Evolutionary conservation across 2,113 vertebrate genomes (phyloP), one percentile per base, ranked within the genome.

Genomic region (Lampris incognitus): DNA sequence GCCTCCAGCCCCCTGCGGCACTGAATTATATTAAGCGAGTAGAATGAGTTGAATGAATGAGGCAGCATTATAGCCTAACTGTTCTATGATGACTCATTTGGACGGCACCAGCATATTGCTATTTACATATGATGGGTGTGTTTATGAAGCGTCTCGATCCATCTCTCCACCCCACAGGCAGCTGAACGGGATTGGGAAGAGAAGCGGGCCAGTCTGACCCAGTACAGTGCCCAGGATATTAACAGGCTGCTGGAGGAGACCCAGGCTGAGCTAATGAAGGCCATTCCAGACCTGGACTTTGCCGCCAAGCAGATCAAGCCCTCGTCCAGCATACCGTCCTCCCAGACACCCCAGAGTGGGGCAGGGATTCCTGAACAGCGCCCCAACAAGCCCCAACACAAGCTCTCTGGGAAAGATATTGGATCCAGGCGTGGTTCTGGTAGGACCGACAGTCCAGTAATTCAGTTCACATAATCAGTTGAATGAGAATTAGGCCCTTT

Each of bases 101-200:
- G 24, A 24, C 24, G 24, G 24, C 24, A 24, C 24, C 24, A 24
- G 24, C 24, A 24, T 24, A 24, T 24, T 24, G 24, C 24, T 24
- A 24, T 24, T 24, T 24, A 24, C 24, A 24, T 24, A 24, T 24
- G 24, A 24, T 24, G 24, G 24, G 6, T 51, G 24, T 60, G n/a
- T 55, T 68, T 49, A 9, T 59, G 5, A 49, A 62, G 51, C 40
- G 41, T 62, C 76, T 2, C 37, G 9, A 41, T 58, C 58, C 24
- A 1, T 64, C 36, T 75, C 9, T 81, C 36, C 5, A 4, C 55
- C 74, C 70, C 61, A 54, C 86, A 98, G 97, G 97, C 98, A 13
- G 98, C 98, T 0, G 98, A 99, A 91, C 90, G 97, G 37, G 97
- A 98, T 91, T 99, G 97, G 98, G 98, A 99, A 92, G 98, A 99